phyloP scores from a whole-genome alignment of 1,140 invertebrate genomes.

The Mylabris phalerata region DNA sequence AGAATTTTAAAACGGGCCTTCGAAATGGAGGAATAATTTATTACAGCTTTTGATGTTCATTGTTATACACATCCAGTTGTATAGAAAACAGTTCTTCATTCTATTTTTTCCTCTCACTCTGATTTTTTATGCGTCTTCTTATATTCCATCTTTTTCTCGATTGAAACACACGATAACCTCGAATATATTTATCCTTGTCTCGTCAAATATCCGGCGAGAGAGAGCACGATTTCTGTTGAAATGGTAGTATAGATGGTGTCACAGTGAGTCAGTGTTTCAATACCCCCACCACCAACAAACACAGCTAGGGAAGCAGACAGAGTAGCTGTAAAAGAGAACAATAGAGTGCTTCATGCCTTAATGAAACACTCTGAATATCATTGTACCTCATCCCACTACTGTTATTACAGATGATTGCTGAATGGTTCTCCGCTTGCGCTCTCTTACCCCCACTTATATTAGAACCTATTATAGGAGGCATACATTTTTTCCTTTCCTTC shows the following conservation, averaged over 20 bases:
- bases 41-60: no score
- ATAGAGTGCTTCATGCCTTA: constrained; percentile 19
- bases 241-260: not conserved
- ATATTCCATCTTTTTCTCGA: no score
- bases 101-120: no score
- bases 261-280: not conserved
- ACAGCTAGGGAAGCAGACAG: not conserved
- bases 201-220: no score
- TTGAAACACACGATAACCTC: no score
- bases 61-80: no score
- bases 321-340: constrained; percentile 18
- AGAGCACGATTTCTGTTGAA: no score
- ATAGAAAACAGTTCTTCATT: no score
- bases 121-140: no score
- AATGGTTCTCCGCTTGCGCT: constrained; percentile 21
- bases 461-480: not conserved
- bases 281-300: not conserved
- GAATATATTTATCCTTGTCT: no score
- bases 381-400: constrained; percentile 8
- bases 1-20: no score
- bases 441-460: constrained; percentile 8
- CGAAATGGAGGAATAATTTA: no score
- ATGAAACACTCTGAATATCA: constrained; percentile 18
- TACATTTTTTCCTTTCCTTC: not conserved
- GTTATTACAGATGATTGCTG: constrained; percentile 18